Evolutionary conservation across 30 jellyfish, hydroid and myxozoan species (phyloP).

Genomic region (Aurelia coerulea): DNA sequence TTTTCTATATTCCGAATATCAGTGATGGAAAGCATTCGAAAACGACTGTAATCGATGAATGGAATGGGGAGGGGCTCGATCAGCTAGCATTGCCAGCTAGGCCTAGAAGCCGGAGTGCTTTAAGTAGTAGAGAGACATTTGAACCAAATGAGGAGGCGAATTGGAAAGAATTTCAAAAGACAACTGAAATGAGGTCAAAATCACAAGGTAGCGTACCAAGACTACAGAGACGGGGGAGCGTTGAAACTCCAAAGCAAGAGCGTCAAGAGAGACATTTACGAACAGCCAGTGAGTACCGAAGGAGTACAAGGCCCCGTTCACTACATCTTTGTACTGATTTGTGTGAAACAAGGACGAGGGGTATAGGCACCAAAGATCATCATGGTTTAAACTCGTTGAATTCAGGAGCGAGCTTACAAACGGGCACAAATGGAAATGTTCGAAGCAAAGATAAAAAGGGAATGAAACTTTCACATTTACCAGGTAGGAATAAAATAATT

Average conservation of each 20-base stretch:
- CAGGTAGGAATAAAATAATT: slow-evolving; percentile 11
- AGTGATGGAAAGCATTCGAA: background rate
- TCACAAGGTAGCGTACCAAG: slow-evolving; percentile 33
- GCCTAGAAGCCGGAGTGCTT: slow-evolving; percentile 68
- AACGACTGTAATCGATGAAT: slow-evolving; percentile 21
- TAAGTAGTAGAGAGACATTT: slow-evolving; percentile 27
- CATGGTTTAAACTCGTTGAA: background rate
- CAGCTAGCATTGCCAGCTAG: background rate
- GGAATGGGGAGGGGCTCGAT: background rate
- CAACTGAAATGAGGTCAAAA: slow-evolving; percentile 31
- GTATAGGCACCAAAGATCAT: background rate
- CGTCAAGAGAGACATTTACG: slow-evolving; percentile 30
- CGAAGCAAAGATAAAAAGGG: slow-evolving; percentile 25
- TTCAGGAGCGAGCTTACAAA: background rate
- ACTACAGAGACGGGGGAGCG: slow-evolving; percentile 51
- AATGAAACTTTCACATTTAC: slow-evolving; percentile 30
- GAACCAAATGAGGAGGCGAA: slow-evolving; percentile 23
- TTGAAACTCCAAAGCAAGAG: slow-evolving; percentile 44
- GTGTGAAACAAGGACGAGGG: background rate
- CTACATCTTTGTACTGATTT: slow-evolving; percentile 20
- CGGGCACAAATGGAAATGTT: slow-evolving; percentile 25
- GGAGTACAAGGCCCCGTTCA: slow-evolving; percentile 52
- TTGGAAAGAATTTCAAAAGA: slow-evolving; percentile 27
- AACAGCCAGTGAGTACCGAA: slow-evolving; percentile 37
- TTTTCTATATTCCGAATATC: slow-evolving; percentile 55